Evolutionary conservation across 2,113 vertebrate species (phyloP), one percentile per base, ranked within the genome.

Genomic region (Polypterus bichir): DNA sequence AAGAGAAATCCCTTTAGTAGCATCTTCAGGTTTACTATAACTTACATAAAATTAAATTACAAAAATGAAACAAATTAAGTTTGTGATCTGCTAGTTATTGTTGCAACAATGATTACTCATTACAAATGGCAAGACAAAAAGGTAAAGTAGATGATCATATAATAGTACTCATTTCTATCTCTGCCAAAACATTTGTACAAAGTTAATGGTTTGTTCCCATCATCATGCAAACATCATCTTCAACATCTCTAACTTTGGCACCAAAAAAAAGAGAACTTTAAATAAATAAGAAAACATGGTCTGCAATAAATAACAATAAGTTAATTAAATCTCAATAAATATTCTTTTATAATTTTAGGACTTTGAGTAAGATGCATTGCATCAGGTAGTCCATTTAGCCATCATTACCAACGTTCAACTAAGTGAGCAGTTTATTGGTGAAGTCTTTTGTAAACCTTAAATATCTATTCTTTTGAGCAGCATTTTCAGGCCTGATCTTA

Each of bases 301-400:
- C 68, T 80, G 85, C 77, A 98, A 97, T 97, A 98, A 98, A 97
- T 97, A 98, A 91, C 73, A 98, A 98, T 98, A 98, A 97, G 86
- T 98, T 88, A 87, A 83, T 84, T 96, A 88, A 84, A 88, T 91
- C 81, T 92, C 81, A 98, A 98, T 97, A 98, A 98, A 98, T 96
- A 97, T 27, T 90, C 86, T 85, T 90, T 86, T 84, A 82, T 86
- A 86, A 82, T 85, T 76, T 83, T 84, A 85, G 80, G 84, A 83
- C 83, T 91, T 84, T 85, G 89, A 89, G 86, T 57, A 77, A 27
- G 87, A 91, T 88, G 88, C 86, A 87, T 88, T 83, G 83, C 85
- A 88, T 82, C 85, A 77, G 79, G 79, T 86, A 89, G 78, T 84
- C 83, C 84, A 71, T 74, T 79, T 82, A 78, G 76, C 80, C 80